Percentiles rank a stretch among this genome's conserved stretches.
Evolutionary conservation across 2,113 vertebrate species (phyloP).

Genomic region (Copsychus sechellarum): DNA sequence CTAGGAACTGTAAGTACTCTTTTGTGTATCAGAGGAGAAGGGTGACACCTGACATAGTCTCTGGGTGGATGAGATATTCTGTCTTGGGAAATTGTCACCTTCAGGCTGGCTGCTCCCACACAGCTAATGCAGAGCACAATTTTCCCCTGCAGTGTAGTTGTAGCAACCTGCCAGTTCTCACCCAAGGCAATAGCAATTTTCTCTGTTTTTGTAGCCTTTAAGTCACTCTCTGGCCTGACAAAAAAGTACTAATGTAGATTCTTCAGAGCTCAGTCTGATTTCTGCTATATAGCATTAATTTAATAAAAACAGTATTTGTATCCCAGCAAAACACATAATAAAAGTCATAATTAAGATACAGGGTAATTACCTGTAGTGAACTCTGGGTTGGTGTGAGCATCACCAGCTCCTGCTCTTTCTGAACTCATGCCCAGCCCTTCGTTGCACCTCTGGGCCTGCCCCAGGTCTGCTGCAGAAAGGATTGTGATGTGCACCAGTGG

Average conservation of each 20-base stretch:
- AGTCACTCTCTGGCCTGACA: neutral
- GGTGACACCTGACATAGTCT: neutral
- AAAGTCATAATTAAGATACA: neutral
- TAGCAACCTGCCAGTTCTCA: neutral
- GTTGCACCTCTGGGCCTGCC: rapidly evolving
- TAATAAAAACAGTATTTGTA: neutral
- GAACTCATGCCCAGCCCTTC: neutral
- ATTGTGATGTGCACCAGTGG: rapidly evolving
- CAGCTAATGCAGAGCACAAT: neutral
- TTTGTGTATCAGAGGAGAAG: neutral
- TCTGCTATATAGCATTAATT: neutral
- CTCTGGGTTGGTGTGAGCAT: neutral
- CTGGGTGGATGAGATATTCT: neutral
- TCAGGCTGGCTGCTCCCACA: neutral
- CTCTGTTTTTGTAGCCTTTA: neutral
- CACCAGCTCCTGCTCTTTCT: neutral
- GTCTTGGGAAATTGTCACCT: neutral
- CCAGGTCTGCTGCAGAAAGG: neutral
- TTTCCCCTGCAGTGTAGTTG: neutral
- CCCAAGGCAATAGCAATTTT: neutral
- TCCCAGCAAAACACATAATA: neutral
- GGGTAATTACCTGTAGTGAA: neutral
- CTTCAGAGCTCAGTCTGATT: neutral
- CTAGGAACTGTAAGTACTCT: neutral
- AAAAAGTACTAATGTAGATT: neutral